These are phyloP conservation scores for Mechanitis messenoides DNA, from an alignment of 2,888 invertebrate genomes.

Conservation along the genomic window DNA sequence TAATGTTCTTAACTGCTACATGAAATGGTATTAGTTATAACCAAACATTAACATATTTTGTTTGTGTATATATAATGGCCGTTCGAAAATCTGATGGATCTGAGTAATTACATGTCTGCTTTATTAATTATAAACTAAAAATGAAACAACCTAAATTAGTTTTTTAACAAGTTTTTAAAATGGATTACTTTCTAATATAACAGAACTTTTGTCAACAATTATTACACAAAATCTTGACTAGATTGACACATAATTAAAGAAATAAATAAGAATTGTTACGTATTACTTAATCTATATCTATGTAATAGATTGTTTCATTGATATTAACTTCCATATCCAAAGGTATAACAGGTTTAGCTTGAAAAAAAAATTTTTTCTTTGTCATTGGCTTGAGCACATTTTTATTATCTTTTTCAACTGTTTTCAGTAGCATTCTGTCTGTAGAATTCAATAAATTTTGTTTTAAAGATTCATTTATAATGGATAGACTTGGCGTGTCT, in stretches of 20 bases:
- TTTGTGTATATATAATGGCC: no score
- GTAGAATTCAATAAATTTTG: not conserved
- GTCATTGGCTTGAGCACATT: conserved; percentile 19
- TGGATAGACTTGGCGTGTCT: not conserved
- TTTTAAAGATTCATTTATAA: not conserved
- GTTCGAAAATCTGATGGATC: no score
- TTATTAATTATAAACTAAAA: no score
- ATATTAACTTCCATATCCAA: conserved; percentile 1
- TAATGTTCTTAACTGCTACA: no score
- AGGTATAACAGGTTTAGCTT: conserved; percentile 23
- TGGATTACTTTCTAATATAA: no score
- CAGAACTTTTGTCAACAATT: no score
- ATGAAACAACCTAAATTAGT: no score
- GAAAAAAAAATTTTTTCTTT: conserved; percentile 24
- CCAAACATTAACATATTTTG: no score
- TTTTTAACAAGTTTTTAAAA: no score
- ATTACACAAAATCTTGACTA: no score
- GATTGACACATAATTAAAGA: not conserved
- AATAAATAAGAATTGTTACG: not conserved
- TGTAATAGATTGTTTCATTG: conserved; percentile 22
- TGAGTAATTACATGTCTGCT: no score
- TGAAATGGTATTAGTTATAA: no score
- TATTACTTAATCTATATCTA: conserved; percentile 11
- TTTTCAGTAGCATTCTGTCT: not conserved
- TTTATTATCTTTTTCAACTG: conserved; percentile 3